Evolutionary conservation across 2,888 invertebrate species (phyloP).

Genomic region (Callyntrura sp.): DNA sequence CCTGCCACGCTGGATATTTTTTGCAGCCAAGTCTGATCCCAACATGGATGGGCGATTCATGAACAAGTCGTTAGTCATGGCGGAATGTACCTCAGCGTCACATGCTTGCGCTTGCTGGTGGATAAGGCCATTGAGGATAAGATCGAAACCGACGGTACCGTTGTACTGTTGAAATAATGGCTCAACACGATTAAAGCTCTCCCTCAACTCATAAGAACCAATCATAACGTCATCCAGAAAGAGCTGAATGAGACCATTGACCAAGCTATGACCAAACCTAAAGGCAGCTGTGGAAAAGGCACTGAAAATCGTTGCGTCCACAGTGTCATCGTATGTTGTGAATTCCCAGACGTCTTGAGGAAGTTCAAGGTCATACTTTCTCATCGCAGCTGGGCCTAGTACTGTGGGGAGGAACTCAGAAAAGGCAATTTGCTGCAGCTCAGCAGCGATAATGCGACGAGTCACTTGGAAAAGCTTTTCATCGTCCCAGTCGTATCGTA

Average conservation of each 20-base stretch:
- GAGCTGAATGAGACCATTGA: conserved; percentile 77
- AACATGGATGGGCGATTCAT: conserved; percentile 5
- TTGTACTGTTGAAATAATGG: conserved; percentile 60
- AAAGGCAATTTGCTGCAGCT: conserved; percentile 81
- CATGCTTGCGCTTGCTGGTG: conserved; percentile 84
- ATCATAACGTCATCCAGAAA: conserved; percentile 39
- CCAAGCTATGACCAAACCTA: conserved; percentile 82
- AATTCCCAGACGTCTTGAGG: neutral
- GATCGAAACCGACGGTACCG: conserved; percentile 75
- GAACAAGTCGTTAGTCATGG: conserved; percentile 20
- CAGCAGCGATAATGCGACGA: conserved; percentile 82
- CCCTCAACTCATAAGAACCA: conserved; percentile 80
- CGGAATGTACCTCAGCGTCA: conserved; percentile 84
- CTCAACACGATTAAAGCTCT: conserved; percentile 80
- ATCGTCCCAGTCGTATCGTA: conserved; percentile 60
- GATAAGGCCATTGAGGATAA: conserved; percentile 84
- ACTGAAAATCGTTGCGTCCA: conserved; percentile 81
- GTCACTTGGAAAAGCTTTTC: conserved; percentile 63
- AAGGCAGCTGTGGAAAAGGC: conserved; percentile 83
- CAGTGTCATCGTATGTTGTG: conserved; percentile 73
- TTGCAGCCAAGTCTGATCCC: conserved; percentile 49
- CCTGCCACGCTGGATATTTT: conserved; percentile 80
- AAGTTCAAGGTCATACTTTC: conserved; percentile 54
- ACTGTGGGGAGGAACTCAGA: conserved; percentile 82
- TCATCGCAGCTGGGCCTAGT: conserved; percentile 78